These are phyloP conservation scores for Abramis brama DNA, from an alignment of 2,113 vertebrate species.

Conservation along the genomic window DNA sequence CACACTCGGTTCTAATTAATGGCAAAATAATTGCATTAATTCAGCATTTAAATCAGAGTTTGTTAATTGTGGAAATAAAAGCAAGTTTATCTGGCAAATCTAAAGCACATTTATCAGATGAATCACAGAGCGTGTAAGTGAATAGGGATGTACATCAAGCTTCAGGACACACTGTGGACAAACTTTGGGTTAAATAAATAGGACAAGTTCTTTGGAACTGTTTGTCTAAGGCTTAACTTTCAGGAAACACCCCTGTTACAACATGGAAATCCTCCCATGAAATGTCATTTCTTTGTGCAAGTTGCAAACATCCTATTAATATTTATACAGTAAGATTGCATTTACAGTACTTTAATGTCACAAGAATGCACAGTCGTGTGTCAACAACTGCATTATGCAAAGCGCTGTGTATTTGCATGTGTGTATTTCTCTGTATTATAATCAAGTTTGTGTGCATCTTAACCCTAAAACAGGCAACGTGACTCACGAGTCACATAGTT, in stretches of 20 bases:
- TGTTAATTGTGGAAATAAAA: neutral
- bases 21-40: neutral
- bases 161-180: constrained; percentile 5
- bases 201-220: constrained; percentile 4
- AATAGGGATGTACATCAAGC: constrained; percentile 15
- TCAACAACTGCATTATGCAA: constrained; percentile 5
- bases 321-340: neutral
- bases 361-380: neutral
- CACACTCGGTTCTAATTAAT: neutral
- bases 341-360: neutral
- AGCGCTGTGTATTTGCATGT: neutral
- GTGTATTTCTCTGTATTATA: constrained; percentile 17
- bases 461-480: too few species aligned
- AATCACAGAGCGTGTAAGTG: neutral
- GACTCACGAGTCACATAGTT: too few species aligned
- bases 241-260: constrained; percentile 27
- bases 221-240: constrained; percentile 17
- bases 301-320: constrained; percentile 6
- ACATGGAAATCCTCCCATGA: constrained; percentile 1
- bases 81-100: neutral
- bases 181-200: constrained; percentile 18
- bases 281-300: neutral
- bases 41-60: neutral
- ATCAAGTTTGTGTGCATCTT: neutral
- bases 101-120: neutral